These are phyloP conservation scores for Scotopteryx bipunctaria DNA, from an alignment of 2,888 invertebrate genomes.

Conservation along the genomic window DNA sequence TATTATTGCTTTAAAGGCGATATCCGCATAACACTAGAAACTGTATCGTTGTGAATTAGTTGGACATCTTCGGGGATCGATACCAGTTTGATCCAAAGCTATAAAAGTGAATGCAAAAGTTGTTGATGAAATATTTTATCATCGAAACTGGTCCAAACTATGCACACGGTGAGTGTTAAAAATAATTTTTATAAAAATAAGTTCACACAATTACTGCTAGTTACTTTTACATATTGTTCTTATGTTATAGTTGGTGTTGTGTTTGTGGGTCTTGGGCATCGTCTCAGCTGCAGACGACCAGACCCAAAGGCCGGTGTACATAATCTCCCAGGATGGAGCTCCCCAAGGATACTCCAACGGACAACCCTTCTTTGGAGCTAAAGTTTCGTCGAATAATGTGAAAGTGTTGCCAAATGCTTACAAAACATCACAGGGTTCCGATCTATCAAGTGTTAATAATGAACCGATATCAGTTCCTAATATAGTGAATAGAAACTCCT, in stretches of 20 bases:
- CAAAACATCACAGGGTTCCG: constrained; percentile 1
- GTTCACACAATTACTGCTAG: background rate
- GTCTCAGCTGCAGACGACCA: constrained; percentile 25
- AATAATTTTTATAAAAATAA: constrained; percentile 4
- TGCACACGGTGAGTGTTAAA: constrained; percentile 56
- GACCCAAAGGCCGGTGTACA: constrained; percentile 11
- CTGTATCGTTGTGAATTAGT: constrained; percentile 44
- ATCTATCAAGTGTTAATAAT: constrained; percentile 3
- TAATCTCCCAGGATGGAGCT: constrained; percentile 13
- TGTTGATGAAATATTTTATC: constrained; percentile 61
- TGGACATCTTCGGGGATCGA: constrained; percentile 56
- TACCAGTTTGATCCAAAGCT: constrained; percentile 66
- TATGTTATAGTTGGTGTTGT: constrained; percentile 61
- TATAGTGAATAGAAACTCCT: constrained; percentile 6
- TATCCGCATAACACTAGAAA: constrained; percentile 42
- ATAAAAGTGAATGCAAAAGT: constrained; percentile 68
- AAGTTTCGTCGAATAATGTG: constrained; percentile 17
- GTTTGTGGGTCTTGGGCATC: constrained; percentile 57
- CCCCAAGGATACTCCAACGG: background rate
- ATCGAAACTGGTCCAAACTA: constrained; percentile 60
- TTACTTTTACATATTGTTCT: constrained; percentile 3
- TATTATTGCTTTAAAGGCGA: constrained; percentile 40
- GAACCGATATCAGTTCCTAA: constrained; percentile 9
- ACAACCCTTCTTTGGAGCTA: constrained; percentile 9
- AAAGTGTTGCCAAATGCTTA: constrained; percentile 27